Conservation (phyloP, 2,797 vertebrate species). For the Anas acuta region DNA sequence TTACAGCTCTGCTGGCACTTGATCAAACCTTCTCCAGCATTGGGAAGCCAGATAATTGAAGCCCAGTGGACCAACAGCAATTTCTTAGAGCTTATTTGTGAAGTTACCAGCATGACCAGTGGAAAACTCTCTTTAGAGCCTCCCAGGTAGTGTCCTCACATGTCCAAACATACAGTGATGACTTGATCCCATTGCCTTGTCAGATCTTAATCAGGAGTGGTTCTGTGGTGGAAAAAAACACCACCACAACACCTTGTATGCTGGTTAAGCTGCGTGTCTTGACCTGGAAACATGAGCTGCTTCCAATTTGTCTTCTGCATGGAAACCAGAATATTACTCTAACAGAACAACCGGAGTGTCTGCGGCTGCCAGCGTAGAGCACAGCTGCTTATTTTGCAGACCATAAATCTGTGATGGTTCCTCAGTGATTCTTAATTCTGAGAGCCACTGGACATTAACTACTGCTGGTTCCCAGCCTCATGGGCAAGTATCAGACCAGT, state of each 20-base stretch:
- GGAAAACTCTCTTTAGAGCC: background rate
- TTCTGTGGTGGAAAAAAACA: background rate
- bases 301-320: background rate
- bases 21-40: background rate
- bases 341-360: background rate
- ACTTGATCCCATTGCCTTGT: background rate
- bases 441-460: background rate
- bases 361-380: background rate
- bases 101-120: background rate
- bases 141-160: background rate
- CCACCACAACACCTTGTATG: background rate
- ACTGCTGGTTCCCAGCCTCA: background rate
- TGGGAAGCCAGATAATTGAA: background rate
- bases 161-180: background rate
- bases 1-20: background rate
- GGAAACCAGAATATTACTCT: background rate
- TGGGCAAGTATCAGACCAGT: background rate
- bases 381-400: background rate
- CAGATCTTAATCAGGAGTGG: background rate
- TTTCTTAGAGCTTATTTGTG: background rate
- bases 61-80: background rate
- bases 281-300: background rate
- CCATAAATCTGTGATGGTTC: background rate
- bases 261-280: background rate
- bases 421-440: background rate